Evolutionary conservation across 2,888 invertebrate species (phyloP).

Genomic region (Anodontia alba): DNA sequence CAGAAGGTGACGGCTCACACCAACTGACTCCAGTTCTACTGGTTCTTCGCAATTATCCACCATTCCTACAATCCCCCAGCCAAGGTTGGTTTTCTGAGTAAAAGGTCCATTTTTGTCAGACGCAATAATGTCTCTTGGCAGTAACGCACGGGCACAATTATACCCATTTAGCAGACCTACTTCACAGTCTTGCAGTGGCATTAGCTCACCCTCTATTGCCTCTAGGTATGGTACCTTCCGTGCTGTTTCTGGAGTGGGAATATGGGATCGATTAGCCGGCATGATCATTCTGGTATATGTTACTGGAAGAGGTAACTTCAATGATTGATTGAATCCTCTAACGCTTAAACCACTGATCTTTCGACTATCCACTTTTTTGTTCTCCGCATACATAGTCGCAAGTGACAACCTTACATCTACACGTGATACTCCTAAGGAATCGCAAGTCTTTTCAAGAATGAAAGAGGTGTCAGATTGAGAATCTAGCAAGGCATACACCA

Average conservation of each 20-base stretch:
- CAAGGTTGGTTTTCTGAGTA: conserved; percentile 47
- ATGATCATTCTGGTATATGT: conserved; percentile 54
- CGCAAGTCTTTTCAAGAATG: conserved; percentile 37
- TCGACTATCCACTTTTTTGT: conserved; percentile 18
- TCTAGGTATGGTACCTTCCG: conserved; percentile 54
- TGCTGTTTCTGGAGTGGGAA: conserved; percentile 58
- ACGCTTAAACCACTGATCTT: conserved; percentile 42
- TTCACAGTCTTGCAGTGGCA: conserved; percentile 43
- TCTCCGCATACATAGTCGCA: conserved; percentile 48
- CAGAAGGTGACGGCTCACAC: conserved; percentile 24
- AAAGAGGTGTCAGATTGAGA: conserved; percentile 59
- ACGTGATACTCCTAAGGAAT: conserved; percentile 36
- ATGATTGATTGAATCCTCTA: conserved; percentile 32
- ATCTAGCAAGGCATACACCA: conserved; percentile 61
- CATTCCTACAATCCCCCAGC: conserved; percentile 47
- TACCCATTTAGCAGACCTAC: conserved; percentile 52
- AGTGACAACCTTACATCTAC: conserved; percentile 32
- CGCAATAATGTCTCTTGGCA: conserved; percentile 43
- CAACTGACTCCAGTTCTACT: conserved; percentile 12
- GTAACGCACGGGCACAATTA: conserved; percentile 51
- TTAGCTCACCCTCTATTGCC: conserved; percentile 41
- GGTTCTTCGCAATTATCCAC: conserved; percentile 1
- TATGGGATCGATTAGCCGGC: conserved; percentile 57
- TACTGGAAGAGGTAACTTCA: conserved; percentile 41
- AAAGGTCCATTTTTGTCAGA: conserved; percentile 33